phyloP scores from a whole-genome alignment of 1,140 invertebrate species.

The Drosophila melanica region DNA sequence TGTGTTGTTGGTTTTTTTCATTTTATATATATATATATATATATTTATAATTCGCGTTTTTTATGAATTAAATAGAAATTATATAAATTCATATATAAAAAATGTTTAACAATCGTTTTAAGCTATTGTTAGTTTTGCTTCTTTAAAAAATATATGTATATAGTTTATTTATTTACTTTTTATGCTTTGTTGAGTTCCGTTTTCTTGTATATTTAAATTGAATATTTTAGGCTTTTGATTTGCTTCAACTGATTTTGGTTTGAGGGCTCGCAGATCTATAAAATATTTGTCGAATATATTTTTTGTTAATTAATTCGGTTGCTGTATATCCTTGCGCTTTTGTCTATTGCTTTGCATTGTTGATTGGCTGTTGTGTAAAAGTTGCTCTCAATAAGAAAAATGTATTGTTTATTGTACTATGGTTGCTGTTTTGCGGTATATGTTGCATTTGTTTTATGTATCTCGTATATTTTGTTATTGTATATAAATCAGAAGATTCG shows the following conservation, averaged over 20 bases:
- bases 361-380: constrained; percentile 68
- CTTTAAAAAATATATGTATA: constrained; percentile 65
- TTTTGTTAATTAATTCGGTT: neutral
- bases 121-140: constrained; percentile 71
- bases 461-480: constrained; percentile 6
- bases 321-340: constrained; percentile 19
- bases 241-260: constrained; percentile 9
- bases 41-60: constrained; percentile 56
- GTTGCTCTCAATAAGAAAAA: constrained; percentile 72
- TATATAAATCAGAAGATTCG: constrained; percentile 60
- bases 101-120: constrained; percentile 78
- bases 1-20: constrained; percentile 44
- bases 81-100: constrained; percentile 78
- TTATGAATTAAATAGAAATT: constrained; percentile 70
- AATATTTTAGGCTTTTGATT: constrained; percentile 14
- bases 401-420: constrained; percentile 79
- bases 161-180: constrained; percentile 28
- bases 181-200: constrained; percentile 37
- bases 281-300: neutral
- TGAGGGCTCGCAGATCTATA: no score
- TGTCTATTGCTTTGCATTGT: constrained; percentile 45
- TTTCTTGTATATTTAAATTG: constrained; percentile 6
- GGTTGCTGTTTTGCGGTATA: constrained; percentile 73
- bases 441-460: constrained; percentile 65
- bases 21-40: constrained; percentile 47